Conservation (phyloP, 2,113 vertebrate species). For the Catagonus wagneri region DNA sequence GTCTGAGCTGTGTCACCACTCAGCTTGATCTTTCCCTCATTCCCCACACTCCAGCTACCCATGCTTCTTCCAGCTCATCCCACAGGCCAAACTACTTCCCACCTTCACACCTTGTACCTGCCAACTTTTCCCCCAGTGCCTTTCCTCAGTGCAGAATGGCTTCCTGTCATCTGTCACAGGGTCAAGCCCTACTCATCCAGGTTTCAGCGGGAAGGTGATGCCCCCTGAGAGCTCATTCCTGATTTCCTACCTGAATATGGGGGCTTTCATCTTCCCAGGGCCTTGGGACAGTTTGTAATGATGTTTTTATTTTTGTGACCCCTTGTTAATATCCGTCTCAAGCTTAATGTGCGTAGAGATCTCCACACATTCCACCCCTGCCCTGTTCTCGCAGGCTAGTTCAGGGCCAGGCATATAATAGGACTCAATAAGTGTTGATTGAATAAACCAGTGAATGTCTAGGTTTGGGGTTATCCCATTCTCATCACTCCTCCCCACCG, state of each 20-base stretch:
- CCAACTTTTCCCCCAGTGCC: not conserved
- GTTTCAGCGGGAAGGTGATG: not conserved
- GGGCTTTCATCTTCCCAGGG: not conserved
- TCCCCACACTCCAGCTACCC: not conserved
- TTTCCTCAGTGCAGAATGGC: not conserved
- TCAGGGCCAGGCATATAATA: not conserved
- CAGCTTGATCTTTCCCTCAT: not conserved
- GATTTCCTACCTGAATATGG: not conserved
- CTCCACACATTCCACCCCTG: fast-evolving
- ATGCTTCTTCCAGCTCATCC: not conserved
- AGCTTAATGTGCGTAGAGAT: not conserved
- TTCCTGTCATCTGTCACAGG: not conserved
- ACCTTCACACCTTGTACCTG: not conserved
- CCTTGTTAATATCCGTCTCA: not conserved
- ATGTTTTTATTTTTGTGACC: not conserved
- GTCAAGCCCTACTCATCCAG: not conserved
- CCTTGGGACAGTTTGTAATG: not conserved
- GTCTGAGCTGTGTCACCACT: not conserved
- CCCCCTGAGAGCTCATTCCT: not conserved
- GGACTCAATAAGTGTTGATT: not conserved
- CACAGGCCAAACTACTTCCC: not conserved
- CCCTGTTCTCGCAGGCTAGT: not conserved
- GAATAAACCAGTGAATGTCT: not conserved
- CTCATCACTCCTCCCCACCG: not conserved
- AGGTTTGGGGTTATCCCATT: not conserved